Evolutionary conservation across 2,888 invertebrate species (phyloP), one percentile per base, ranked within the genome.

Genomic region (Beris morrisii): DNA sequence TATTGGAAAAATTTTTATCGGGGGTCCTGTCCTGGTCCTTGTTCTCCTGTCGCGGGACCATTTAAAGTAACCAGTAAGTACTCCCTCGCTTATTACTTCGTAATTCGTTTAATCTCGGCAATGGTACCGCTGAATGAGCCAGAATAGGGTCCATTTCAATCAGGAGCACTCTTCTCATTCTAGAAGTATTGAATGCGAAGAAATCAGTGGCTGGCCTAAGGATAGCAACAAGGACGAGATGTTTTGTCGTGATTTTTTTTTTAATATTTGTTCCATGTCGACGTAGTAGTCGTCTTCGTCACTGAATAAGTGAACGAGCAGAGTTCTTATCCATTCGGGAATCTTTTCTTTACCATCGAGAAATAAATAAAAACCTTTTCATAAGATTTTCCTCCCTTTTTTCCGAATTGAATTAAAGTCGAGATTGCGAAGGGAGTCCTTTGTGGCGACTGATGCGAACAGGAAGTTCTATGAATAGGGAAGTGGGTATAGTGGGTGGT

Each of bases 101-200:
- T 63, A 63, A 68, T 66, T 68, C 66, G 66, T 66, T 68, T 68
- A 68, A 68, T 68, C 65, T 68, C 31, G 55, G 13, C 61, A 52
- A 22, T 52, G 61, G 61, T 61, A 43, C n/a, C 50, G 50, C 38
- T 50, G 61, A 61, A 50, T 61, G 61, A 15, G 32, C 52, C 38
- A 22, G 38, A 61, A 61, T 61, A 38, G 52, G 52, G 30, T 61
- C 52, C 43, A 61, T 50, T 61, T 61, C 50, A 52, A 52, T 61
- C 61, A 38, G 22, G 31, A 61, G 61, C 9, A 52, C 15, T 50
- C 28, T 50, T 28, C 13, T 32, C 38, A 2, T 52, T 32, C 38
- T 30, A 52, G 43, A 38, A 6, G 28, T 50, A 50, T 32, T 22
- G 50, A 13, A 38, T 50, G 31, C 22, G 31, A 38, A n/a, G 32